phyloP scores from a whole-genome alignment of 30 jellyfish, hydroid and myxozoan species.

The Mastigias papua region DNA sequence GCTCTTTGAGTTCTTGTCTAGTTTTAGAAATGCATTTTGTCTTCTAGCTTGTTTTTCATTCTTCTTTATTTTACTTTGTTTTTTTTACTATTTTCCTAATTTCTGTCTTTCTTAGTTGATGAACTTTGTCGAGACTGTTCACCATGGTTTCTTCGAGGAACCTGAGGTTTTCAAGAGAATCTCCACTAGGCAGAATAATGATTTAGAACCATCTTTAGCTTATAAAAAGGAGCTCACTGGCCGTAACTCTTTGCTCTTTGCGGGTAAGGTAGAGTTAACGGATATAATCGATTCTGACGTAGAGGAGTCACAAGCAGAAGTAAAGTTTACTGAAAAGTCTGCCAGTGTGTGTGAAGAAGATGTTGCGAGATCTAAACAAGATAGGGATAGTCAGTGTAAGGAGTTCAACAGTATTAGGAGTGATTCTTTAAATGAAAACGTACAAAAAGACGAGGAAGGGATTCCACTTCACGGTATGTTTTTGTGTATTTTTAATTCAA shows the following conservation, averaged over 20 bases:
- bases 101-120: conserved; percentile 32
- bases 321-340: not conserved
- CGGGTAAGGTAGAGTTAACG: not conserved
- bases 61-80: not conserved
- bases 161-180: conserved; percentile 19
- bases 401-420: not conserved
- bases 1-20: too few relatives aligned
- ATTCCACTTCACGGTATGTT: not conserved
- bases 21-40: too few relatives aligned
- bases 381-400: not conserved
- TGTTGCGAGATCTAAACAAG: not conserved
- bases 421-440: not conserved
- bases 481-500: too few relatives aligned
- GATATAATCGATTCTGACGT: not conserved
- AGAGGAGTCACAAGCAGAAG: not conserved
- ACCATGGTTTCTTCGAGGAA: conserved; percentile 61
- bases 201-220: too few relatives aligned
- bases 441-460: not conserved
- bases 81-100: not conserved
- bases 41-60: not conserved
- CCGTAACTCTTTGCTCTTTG: not conserved
- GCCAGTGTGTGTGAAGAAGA: not conserved
- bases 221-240: too few relatives aligned
- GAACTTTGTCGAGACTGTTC: conserved; percentile 65
- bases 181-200: not conserved